Percentiles rank a stretch among this genome's conserved stretches.
phyloP scores from a whole-genome alignment of 2,888 invertebrate species.

The Mythimna vitellina region DNA sequence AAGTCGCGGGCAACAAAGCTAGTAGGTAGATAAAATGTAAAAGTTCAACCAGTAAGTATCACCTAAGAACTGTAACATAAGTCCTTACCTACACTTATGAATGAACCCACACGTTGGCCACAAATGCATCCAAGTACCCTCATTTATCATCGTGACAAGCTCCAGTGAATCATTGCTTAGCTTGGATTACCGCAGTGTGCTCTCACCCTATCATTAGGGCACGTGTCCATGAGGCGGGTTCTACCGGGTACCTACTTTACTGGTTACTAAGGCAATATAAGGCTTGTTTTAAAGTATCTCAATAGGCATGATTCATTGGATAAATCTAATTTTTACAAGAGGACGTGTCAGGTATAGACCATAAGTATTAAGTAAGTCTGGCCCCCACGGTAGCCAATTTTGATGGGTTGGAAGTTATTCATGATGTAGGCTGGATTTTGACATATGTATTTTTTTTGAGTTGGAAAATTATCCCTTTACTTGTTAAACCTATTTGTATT shows the following conservation, averaged over 20 bases:
- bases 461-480: too few relatives aligned
- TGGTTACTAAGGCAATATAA: neutral
- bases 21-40: too few relatives aligned
- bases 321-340: too few relatives aligned
- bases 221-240: neutral
- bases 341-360: too few relatives aligned
- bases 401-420: too few relatives aligned
- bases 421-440: too few relatives aligned
- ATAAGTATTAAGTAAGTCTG: too few relatives aligned
- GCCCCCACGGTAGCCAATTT: too few relatives aligned
- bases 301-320: neutral
- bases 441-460: too few relatives aligned
- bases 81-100: neutral
- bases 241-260: neutral
- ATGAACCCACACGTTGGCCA: slow-evolving; percentile 22
- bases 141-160: slow-evolving; percentile 50
- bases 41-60: neutral
- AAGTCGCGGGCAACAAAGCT: too few relatives aligned
- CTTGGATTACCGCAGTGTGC: slow-evolving; percentile 40
- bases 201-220: slow-evolving; percentile 32
- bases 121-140: slow-evolving; percentile 40
- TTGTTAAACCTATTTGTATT: too few relatives aligned
- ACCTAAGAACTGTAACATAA: neutral
- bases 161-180: slow-evolving; percentile 45
- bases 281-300: neutral